These are phyloP conservation scores for Zaprionus capensis DNA, from an alignment of 1,140 invertebrate genomes.

Conservation along the genomic window DNA sequence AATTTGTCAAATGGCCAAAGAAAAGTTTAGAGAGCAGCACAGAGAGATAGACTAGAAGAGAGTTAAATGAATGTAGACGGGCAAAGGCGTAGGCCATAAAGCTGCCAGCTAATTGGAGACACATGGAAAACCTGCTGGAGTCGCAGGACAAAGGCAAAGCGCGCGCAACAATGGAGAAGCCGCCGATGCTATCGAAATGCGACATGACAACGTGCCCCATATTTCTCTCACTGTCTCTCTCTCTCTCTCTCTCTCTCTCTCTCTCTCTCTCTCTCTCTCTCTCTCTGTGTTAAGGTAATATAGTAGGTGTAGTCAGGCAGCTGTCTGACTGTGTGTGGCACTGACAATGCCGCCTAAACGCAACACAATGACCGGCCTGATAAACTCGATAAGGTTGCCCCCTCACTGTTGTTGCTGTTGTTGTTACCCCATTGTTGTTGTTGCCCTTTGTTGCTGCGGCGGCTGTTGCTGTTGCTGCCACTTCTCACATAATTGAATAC, in stretches of 20 bases:
- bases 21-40: conserved; percentile 13
- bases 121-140: conserved; percentile 22
- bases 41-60: neutral
- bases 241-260: neutral
- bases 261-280: neutral
- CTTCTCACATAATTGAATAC: conserved; percentile 62
- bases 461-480: conserved; percentile 29
- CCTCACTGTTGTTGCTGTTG: neutral
- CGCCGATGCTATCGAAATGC: conserved; percentile 41
- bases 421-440: neutral
- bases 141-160: conserved; percentile 28
- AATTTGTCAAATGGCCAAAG: conserved; percentile 59
- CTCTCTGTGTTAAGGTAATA: conserved; percentile 20
- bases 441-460: conserved; percentile 15
- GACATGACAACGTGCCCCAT: conserved; percentile 45
- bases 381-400: conserved; percentile 53
- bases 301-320: conserved; percentile 11
- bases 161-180: conserved; percentile 29
- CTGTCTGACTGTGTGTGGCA: conserved; percentile 23
- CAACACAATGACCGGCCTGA: conserved; percentile 59
- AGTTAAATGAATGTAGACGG: neutral
- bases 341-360: conserved; percentile 42
- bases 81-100: conserved; percentile 8
- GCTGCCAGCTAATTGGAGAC: conserved; percentile 46
- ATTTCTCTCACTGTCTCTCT: conserved; percentile 1